Evolutionary conservation across 2,888 invertebrate species (phyloP), one percentile per base, ranked within the genome.

Genomic region (Tachina lurida): DNA sequence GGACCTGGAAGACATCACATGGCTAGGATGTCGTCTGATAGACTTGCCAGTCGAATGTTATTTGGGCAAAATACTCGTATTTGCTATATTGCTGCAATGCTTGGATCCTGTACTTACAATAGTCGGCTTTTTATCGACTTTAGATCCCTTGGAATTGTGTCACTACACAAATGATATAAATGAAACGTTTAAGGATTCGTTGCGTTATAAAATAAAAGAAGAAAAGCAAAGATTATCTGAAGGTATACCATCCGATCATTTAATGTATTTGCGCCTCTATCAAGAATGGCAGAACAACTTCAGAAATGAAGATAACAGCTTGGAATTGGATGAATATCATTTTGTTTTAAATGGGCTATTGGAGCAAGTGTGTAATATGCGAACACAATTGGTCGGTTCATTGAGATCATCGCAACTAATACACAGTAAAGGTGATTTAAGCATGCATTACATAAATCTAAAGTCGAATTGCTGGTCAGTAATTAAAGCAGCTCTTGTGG

Each of bases 61-160:
- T 88, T 93, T 97, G 31, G 98, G 97, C 0, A 98, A 98, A 93
- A 97, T 97, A 95, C 93, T 99, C 84, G 93, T 99, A 0, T 97
- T 97, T 91, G 96, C 97, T 5, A 96, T 97, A 75, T 95, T 98
- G 1, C 94, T 98, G 89, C 97, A 97, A 92, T 99, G 99, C 92
- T 93, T 99, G 45, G 97, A 98, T 93, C 99, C 99, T 1, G 95
- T 99, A 43, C 93, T 98, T 82, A 98, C 98, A 4, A 96, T 99
- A 71, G 97, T 97, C 1, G 97, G 98, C 90, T 95, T 96, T 87
- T 93, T 98, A 88, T 95, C 97, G 0, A 93, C 93, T 62, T 93
- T 95, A 88, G 96, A 97, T 91, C 96, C 96, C 0, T 96, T 96
- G 91, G 93, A 95, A 87, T 93, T 97, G 73, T 96, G 97, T 1